Percentiles rank a stretch among this genome's conserved stretches.
phyloP scores from a whole-genome alignment of 2,888 invertebrate genomes.

The Drosophila mayaguana region DNA sequence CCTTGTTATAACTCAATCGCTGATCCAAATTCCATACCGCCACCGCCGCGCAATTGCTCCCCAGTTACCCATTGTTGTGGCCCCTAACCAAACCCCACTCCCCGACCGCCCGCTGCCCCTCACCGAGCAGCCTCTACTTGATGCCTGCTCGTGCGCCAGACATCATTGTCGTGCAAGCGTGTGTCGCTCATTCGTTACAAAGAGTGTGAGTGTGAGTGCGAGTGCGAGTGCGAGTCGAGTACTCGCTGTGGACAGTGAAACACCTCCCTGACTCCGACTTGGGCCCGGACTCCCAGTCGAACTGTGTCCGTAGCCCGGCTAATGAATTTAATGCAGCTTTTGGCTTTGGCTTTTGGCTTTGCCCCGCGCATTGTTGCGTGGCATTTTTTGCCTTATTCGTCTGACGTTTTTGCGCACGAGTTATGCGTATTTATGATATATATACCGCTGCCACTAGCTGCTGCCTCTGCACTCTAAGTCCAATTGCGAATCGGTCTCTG shows the following conservation, averaged over 20 bases:
- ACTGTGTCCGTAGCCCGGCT: constrained; percentile 51
- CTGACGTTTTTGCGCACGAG: constrained; percentile 81
- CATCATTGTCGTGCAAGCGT: constrained; percentile 79
- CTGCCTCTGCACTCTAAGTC: constrained; percentile 2
- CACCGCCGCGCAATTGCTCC: constrained; percentile 71
- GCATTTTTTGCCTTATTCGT: constrained; percentile 77
- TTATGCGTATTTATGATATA: constrained; percentile 82
- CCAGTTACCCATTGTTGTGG: constrained; percentile 80
- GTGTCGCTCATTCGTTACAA: constrained; percentile 70
- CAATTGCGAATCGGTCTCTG: constrained; percentile 21
- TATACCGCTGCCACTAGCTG: constrained; percentile 35
- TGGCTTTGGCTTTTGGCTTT: constrained; percentile 47
- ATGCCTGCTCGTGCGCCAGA: constrained; percentile 69
- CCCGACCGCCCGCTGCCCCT: not conserved
- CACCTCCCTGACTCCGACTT: constrained; percentile 39
- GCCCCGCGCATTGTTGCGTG: constrained; percentile 66
- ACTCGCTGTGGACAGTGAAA: constrained; percentile 61
- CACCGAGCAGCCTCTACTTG: constrained; percentile 15
- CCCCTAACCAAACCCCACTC: not conserved
- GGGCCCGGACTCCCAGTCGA: constrained; percentile 12
- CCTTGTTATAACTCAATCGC: constrained; percentile 76
- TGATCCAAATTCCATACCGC: constrained; percentile 78
- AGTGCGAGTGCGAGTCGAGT: constrained; percentile 38
- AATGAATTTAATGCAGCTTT: constrained; percentile 80
- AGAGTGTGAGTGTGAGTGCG: constrained; percentile 48